These are phyloP conservation scores for Peromyscus californicus DNA, from an alignment of 2,113 vertebrate species.

Conservation along the genomic window DNA sequence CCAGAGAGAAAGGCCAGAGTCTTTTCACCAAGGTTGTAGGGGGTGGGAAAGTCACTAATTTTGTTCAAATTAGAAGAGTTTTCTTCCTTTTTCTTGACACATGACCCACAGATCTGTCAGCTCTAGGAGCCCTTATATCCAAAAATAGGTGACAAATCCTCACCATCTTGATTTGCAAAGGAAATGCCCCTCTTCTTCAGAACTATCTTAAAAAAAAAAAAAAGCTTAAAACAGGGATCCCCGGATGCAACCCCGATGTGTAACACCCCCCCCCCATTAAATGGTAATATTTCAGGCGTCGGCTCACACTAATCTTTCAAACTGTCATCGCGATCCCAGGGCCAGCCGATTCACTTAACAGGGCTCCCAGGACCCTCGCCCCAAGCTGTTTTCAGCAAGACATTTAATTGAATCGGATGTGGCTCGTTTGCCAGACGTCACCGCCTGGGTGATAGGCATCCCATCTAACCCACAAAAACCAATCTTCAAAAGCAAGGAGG, in stretches of 20 bases:
- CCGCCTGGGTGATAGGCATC: slow-evolving; percentile 69
- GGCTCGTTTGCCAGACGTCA: slow-evolving; percentile 78
- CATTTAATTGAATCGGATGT: slow-evolving; percentile 84
- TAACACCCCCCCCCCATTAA: slow-evolving; percentile 73
- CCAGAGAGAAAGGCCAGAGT: neutral
- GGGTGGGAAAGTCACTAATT: neutral
- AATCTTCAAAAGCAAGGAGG: slow-evolving; percentile 58
- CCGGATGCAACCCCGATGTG: slow-evolving; percentile 74
- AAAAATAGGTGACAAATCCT: slow-evolving; percentile 65
- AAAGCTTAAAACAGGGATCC: slow-evolving; percentile 60
- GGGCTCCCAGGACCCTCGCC: slow-evolving; percentile 65
- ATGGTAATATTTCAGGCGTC: slow-evolving; percentile 83
- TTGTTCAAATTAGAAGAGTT: slow-evolving; percentile 43
- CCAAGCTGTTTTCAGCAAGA: slow-evolving; percentile 70
- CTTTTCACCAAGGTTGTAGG: neutral
- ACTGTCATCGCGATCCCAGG: slow-evolving; percentile 74
- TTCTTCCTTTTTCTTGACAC: slow-evolving; percentile 67
- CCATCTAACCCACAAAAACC: slow-evolving; percentile 63
- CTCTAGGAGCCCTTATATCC: neutral
- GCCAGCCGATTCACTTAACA: slow-evolving; percentile 64
- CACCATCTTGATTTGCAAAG: slow-evolving; percentile 2
- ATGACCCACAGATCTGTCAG: slow-evolving; percentile 64
- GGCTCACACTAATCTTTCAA: slow-evolving; percentile 79
- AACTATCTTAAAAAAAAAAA: slow-evolving; percentile 19
- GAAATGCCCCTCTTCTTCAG: slow-evolving; percentile 51